Base-by-base conservation (phyloP, 1,140 invertebrate species). In the Zaprionus ghesquierei region DNA sequence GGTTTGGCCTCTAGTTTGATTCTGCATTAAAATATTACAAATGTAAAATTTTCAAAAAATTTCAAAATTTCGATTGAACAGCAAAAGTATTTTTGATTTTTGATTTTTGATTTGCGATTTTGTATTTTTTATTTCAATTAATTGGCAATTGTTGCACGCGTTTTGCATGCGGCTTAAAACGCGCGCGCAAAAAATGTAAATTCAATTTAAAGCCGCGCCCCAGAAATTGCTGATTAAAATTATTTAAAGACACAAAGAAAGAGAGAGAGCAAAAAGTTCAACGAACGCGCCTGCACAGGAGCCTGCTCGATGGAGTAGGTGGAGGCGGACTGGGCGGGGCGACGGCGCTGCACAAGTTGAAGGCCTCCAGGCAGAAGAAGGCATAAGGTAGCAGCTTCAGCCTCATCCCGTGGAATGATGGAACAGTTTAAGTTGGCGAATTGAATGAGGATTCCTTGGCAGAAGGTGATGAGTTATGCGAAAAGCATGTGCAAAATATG, bases 401-500 rank as follows among this genome's bases (percentile, higher is more conserved):
- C n/a, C n/a, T 41, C 35, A 41, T 27, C 60, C 68, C 60, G 29
- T 61, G 53, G 55, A 56, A 77, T 79, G 66, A 72, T 84, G 80
- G 50, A 84, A 71, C 80, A 72, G 72, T 81, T 62, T 79, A 44
- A 9, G 3, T 13, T 31, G 38, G 31, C 4, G 13, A 55, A 35
- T 49, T 38, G 58, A 50, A 51, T 27, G 59, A 65, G 78, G 65
- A 79, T 35, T 51, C 31, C 22, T 18, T 8, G 10, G 65, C 51
- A 56, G 31, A 64, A 77, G 84, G 73, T 82, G 84, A 89, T 89
- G 84, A 89, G 79, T 87, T 89, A 81, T 87, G 81, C 72, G 76
- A 71, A 75, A 87, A 87, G 53, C 79, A 82, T 87, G 82, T 87
- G 82, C 82, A 82, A 87, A 89, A 53, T 58, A 84, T 86, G 77